Conservation (phyloP, 2,113 vertebrate genomes). For the Choloepus hoffmanni region DNA sequence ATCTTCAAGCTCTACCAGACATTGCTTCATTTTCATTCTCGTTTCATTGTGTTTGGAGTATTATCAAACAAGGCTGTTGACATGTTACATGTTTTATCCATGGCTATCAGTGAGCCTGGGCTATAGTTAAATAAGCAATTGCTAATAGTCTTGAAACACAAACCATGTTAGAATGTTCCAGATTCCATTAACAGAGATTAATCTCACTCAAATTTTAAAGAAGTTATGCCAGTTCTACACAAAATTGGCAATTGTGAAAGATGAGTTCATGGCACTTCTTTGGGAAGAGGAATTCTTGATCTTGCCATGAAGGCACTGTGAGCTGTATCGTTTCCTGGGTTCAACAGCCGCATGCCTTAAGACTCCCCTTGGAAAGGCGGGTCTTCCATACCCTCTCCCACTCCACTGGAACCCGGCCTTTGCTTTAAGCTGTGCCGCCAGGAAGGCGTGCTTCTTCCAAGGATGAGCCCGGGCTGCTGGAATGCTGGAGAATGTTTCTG, state of each 20-base stretch:
- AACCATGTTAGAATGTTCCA: conserved; percentile 6
- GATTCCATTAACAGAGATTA: conserved; percentile 13
- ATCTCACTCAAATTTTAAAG: not conserved
- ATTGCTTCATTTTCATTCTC: conserved; percentile 64
- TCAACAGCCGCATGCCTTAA: not conserved
- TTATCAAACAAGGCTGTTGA: conserved; percentile 54
- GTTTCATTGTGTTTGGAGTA: conserved; percentile 66
- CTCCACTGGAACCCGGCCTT: not conserved
- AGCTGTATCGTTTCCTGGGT: not conserved
- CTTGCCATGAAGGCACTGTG: not conserved
- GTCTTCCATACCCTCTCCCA: not conserved
- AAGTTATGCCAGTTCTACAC: not conserved
- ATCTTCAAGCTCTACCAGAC: conserved; percentile 67
- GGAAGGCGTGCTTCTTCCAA: not conserved
- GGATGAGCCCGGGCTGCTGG: not conserved
- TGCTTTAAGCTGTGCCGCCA: not conserved
- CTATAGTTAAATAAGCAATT: conserved; percentile 36
- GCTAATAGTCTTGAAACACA: not conserved
- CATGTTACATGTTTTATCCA: conserved; percentile 53
- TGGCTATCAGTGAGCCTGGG: conserved; percentile 43
- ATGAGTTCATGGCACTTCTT: not conserved
- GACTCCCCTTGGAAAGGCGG: not conserved
- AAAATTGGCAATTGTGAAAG: not conserved
- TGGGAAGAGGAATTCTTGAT: not conserved
- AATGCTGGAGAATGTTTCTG: not conserved